phyloP scores from a whole-genome alignment of 2,888 invertebrate species.

The Mayetiola destructor region DNA sequence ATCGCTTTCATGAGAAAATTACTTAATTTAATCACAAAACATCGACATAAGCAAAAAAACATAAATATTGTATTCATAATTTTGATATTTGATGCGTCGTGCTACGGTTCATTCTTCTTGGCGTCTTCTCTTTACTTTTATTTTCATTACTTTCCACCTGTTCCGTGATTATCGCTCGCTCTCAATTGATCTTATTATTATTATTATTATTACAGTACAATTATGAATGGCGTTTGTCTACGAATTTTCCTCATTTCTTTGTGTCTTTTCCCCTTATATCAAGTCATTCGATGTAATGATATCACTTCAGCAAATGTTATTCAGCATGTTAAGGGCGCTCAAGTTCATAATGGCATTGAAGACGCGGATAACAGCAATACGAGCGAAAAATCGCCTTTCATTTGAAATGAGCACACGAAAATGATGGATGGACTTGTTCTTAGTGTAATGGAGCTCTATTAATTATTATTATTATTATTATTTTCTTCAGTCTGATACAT shows the following conservation, averaged over 20 bases:
- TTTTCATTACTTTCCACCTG: background rate
- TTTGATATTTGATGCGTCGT: no score
- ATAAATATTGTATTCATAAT: no score
- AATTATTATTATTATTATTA: no score
- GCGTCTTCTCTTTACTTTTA: background rate
- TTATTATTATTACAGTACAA: background rate
- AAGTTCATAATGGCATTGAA: background rate
- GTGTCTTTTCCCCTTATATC: background rate
- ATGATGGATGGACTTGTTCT: no score
- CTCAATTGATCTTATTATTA: background rate
- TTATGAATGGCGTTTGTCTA: background rate
- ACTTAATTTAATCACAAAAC: slow-evolving; percentile 8
- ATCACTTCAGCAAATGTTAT: background rate
- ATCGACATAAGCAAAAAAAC: no score
- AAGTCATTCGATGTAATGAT: background rate
- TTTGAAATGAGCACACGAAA: no score
- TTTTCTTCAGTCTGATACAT: no score
- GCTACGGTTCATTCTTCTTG: no score
- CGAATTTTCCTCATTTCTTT: background rate
- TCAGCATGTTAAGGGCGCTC: background rate
- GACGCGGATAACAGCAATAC: background rate
- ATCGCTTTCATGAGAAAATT: background rate
- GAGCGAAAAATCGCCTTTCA: background rate
- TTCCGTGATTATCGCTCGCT: background rate
- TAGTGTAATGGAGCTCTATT: no score